phyloP scores from a whole-genome alignment of 2,797 vertebrate genomes.

The Artibeus lituratus region DNA sequence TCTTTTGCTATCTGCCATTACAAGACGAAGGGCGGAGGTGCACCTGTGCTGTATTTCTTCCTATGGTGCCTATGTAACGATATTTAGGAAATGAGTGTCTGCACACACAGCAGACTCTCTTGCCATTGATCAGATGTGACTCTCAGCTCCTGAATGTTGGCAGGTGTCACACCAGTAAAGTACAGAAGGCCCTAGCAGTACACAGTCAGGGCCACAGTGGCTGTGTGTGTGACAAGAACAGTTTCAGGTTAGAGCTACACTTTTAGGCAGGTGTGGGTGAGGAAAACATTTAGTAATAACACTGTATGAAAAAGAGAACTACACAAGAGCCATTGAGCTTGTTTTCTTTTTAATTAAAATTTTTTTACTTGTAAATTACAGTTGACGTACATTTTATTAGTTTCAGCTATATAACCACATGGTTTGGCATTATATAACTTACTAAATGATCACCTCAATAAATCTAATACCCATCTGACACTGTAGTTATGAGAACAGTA shows the following conservation, averaged over 20 bases:
- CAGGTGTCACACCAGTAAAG: background rate
- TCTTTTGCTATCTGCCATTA: background rate
- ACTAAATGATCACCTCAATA: background rate
- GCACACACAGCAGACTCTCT: background rate
- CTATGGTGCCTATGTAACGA: background rate
- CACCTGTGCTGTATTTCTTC: background rate
- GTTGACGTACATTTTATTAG: background rate
- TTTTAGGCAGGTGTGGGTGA: background rate
- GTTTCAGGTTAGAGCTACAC: background rate
- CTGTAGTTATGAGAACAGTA: background rate
- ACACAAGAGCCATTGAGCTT: background rate
- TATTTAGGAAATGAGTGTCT: background rate
- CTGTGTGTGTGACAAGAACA: background rate
- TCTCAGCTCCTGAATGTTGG: background rate
- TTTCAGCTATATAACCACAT: background rate
- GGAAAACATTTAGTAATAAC: background rate
- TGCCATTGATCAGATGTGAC: background rate
- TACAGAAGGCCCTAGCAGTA: background rate
- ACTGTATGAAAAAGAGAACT: rapidly evolving
- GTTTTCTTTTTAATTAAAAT: background rate
- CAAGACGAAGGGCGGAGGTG: background rate
- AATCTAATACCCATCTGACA: background rate
- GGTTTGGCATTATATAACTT: background rate
- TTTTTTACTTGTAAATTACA: background rate
- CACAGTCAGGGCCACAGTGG: no score